Evolutionary conservation across 1,140 invertebrate genomes (phyloP).

Genomic region (Microplitis mediator): DNA sequence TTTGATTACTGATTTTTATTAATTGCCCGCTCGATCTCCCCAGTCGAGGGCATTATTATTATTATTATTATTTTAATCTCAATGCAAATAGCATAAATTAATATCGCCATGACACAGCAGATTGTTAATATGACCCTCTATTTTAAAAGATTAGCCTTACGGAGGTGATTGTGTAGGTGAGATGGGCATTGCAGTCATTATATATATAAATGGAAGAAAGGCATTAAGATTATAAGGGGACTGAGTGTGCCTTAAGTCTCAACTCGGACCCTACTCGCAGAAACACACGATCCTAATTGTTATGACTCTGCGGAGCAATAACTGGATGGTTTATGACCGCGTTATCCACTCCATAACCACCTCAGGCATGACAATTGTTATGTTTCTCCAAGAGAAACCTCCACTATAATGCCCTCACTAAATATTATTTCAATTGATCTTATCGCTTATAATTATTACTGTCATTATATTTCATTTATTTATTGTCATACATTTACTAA

Average conservation of each 20-base stretch:
- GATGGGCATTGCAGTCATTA: neutral
- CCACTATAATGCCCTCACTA: neutral
- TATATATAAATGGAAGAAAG: constrained; percentile 13
- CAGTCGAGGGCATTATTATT: too few relatives aligned
- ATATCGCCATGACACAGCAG: too few relatives aligned
- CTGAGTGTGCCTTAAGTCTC: constrained; percentile 8
- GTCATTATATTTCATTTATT: neutral
- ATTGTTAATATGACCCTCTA: too few relatives aligned
- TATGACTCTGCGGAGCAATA: constrained; percentile 46
- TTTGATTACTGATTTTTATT: too few relatives aligned
- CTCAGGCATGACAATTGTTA: constrained; percentile 47
- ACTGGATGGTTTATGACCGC: constrained; percentile 43
- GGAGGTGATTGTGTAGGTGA: too few relatives aligned
- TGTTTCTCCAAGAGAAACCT: constrained; percentile 27
- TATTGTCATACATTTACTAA: neutral
- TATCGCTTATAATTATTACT: too few relatives aligned
- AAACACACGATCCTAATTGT: constrained; percentile 46
- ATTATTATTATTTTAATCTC: too few relatives aligned
- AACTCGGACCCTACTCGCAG: neutral
- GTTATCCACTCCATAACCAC: constrained; percentile 34
- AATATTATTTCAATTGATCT: too few relatives aligned
- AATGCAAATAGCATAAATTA: too few relatives aligned
- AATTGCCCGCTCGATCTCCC: too few relatives aligned
- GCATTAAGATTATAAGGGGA: neutral
- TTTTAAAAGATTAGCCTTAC: too few relatives aligned